Evolutionary conservation across 1,140 invertebrate species (phyloP).

Genomic region (Macrobrachium rosenbergii): DNA sequence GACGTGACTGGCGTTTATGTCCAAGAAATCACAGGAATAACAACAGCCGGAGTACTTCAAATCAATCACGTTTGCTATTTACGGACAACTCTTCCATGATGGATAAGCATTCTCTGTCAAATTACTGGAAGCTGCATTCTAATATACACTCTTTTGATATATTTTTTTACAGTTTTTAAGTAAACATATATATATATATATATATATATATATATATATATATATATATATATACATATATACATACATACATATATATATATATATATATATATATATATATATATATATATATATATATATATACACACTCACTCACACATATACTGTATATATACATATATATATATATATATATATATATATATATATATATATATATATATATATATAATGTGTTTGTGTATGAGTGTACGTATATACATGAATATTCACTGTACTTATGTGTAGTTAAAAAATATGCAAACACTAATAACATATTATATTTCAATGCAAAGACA

Average conservation of each 20-base stretch:
- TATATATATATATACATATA: slow-evolving; percentile 34
- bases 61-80: too few species aligned
- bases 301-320: slow-evolving; percentile 20
- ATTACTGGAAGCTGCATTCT: too few species aligned
- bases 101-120: too few species aligned
- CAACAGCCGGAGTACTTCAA: too few species aligned
- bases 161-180: slow-evolving; percentile 21
- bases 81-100: too few species aligned
- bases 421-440: background rate
- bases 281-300: slow-evolving; percentile 30
- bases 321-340: slow-evolving; percentile 13
- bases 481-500: too few species aligned
- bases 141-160: background rate
- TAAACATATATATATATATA: slow-evolving; percentile 36
- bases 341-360: slow-evolving; percentile 42
- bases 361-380: slow-evolving; percentile 34
- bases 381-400: slow-evolving; percentile 18
- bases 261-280: slow-evolving; percentile 46
- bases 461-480: too few species aligned
- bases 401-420: background rate
- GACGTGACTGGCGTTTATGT: too few species aligned
- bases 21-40: too few species aligned
- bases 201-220: slow-evolving; percentile 41
- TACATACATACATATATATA: slow-evolving; percentile 2
- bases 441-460: background rate